Base-by-base conservation (phyloP, 2,797 vertebrate genomes). In the Delichon dasypus region DNA sequence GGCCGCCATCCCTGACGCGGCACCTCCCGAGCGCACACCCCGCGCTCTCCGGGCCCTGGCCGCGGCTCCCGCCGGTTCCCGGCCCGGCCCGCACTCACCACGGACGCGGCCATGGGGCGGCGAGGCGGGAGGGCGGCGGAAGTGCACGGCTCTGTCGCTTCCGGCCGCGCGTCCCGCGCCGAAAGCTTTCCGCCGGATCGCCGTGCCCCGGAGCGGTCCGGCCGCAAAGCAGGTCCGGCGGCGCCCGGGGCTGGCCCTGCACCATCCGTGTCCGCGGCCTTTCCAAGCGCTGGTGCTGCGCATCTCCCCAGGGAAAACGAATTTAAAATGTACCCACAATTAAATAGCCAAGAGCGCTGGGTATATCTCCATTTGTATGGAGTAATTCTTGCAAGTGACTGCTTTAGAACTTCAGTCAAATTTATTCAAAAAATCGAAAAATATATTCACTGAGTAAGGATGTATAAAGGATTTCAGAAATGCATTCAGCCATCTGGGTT, bases 61-160 rank as follows among this genome's bases (percentile, higher is more conserved):
- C 18, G 10, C 36, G 18, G 10, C 5, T 50, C 13, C 64, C 3
- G 45, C 13, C 34, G 2, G 6, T 4, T 27, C 44, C 38, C 47
- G 79, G 53, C 64, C 13, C 27, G 75, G 45, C 77, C n/a, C 45
- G 7, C 6, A 90, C 80, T 84, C 80, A 90, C 80, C 80, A 90
- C 88, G 0, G 88, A 85, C 47, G 88, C 80, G 47, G 88, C 88
- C 80, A 90, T 90, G 81, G 81, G 10, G 60, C 67, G 34, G 53
- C 60, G 67, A 72, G 54, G 74, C 74, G 34, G 54, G 67, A 67
- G 38, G 47, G 48, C 81, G 54, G 7, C 81, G 88, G 88, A 90
- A 78, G 47, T 79, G 51, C 29, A 3, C 10, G 2, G 8, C 0
- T 1, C 6, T 3, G 18, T 8, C 34, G 21, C 42, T 88, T 88